A percentile compares a stretch with the other conserved stretches of the same genome.
Conservation (phyloP, 1,140 invertebrate genomes). For the Brachionus asplanchnoidis region DNA sequence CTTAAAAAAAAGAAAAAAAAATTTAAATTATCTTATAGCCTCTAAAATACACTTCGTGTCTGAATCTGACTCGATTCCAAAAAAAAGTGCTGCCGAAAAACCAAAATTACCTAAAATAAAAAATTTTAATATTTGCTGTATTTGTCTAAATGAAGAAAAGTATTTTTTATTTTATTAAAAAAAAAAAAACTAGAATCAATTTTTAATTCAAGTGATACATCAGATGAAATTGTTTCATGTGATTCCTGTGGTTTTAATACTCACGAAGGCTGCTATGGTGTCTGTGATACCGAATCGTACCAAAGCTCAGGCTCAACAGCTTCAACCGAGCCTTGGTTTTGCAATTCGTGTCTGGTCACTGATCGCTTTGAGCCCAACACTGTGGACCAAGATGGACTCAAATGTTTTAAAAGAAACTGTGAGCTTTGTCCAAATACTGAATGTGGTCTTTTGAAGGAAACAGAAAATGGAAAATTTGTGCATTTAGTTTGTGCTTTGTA, state of each 20-base stretch:
- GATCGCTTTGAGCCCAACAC: background rate
- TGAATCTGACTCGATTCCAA: background rate
- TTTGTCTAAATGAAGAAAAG: conserved; percentile 33
- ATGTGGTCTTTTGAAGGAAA: conserved; percentile 38
- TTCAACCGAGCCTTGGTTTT: conserved; percentile 41
- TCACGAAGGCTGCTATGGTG: conserved; percentile 39
- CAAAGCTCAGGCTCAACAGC: background rate
- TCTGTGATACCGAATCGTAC: background rate
- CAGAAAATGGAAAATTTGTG: conserved; percentile 39
- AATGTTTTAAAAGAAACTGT: conserved; percentile 18
- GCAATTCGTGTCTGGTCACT: background rate
- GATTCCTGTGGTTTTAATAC: conserved; percentile 39
- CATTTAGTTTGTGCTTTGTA: conserved; percentile 39
- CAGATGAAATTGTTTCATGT: conserved; percentile 29
- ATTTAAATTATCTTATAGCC: too few relatives aligned
- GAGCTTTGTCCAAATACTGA: conserved; percentile 40
- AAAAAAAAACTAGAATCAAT: background rate
- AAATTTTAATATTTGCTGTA: conserved; percentile 27
- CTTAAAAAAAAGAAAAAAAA: background rate
- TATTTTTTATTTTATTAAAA: background rate
- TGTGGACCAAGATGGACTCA: background rate
- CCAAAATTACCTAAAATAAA: conserved; percentile 4
- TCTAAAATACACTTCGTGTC: background rate
- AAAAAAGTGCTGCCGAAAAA: background rate
- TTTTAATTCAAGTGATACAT: background rate